Base-by-base conservation (phyloP, 2,888 invertebrate species). In the Gnatocerus cornutus region DNA sequence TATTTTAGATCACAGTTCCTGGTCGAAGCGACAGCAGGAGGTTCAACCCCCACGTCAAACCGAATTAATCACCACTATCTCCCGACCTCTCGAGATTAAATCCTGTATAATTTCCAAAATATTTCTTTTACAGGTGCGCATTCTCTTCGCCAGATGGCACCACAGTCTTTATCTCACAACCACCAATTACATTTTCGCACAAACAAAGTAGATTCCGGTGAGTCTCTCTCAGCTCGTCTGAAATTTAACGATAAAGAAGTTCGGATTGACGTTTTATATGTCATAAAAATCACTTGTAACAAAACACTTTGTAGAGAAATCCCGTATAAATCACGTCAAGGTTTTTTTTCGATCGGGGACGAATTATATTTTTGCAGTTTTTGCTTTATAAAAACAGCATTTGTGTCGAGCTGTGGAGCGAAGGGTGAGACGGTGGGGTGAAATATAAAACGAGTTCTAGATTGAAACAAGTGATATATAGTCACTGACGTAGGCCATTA, bases 381-480 rank as follows among this genome's bases (percentile, higher is more conserved):
- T 65, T 59, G 43, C 62, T 29, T 45, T 39, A 39, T 43, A 56
- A 48, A 68, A 62, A 63, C 61, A 16, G 52, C 39, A 48, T 58
- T 50, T 43, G 66, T 52, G 46, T 48, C 52, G 71, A 72, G 70
- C 56, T 55, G 65, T 43, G 33, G 59, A 55, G 56, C 21, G 30
- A 50, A 16, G 63, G 72, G 66, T 52, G 29, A 56, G 64, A 73
- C 71, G 75, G 73, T 76, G 78, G 76, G 77, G 76, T 80, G 85
- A 84, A 85, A 85, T 84, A 84, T 85, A 85, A 85, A 85, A 85
- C 85, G 84, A 81, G 83, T 79, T 83, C 84, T 85, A 85, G 85
- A 85, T 85, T 85, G 85, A 85, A 85, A 85, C 85, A 84, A 85
- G 85, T 85, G 85, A 85, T 85, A 85, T 85, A 85, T 85, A 83